Percentiles rank a stretch among this genome's conserved stretches.
Conservation (phyloP, 2,888 invertebrate species). For the Trimorus sp. region DNA sequence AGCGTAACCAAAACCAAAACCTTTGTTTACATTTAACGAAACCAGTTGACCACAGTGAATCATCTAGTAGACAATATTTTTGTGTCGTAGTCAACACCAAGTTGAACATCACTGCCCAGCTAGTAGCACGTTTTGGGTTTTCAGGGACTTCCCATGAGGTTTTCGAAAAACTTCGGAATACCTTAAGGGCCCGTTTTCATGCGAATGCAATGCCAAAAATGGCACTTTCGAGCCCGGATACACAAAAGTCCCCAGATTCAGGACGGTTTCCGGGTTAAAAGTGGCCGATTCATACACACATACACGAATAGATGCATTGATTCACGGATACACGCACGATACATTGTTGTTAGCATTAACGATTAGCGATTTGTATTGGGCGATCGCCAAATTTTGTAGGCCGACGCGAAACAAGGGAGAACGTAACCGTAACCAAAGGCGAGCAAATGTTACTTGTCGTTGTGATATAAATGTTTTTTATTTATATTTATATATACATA, state of each 20-base stretch:
- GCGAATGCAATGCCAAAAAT: conserved; percentile 43
- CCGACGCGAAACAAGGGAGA: conserved; percentile 32
- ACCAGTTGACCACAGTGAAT: background rate
- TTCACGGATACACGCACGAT: conserved; percentile 20
- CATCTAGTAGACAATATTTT: conserved; percentile 44
- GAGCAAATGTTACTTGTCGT: conserved; percentile 73
- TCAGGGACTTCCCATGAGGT: background rate
- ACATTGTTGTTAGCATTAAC: conserved; percentile 53
- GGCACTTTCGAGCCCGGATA: background rate
- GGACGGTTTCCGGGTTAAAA: background rate
- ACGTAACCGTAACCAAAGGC: conserved; percentile 74
- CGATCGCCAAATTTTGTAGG: conserved; percentile 52
- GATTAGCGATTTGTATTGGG: conserved; percentile 49
- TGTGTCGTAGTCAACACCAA: conserved; percentile 45
- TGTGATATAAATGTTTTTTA: conserved; percentile 69
- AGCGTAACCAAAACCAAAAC: conserved; percentile 24
- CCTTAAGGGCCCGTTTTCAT: conserved; percentile 32
- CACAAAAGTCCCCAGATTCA: background rate
- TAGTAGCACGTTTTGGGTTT: conserved; percentile 9
- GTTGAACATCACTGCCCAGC: conserved; percentile 43
- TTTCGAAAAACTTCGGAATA: conserved; percentile 4
- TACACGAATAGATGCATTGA: conserved; percentile 1
- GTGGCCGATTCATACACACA: conserved; percentile 11
- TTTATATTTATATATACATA: conserved; percentile 71
- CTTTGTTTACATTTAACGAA: conserved; percentile 10